Conservation (phyloP, 2,888 invertebrate species). For the Palloptera scutellata region DNA sequence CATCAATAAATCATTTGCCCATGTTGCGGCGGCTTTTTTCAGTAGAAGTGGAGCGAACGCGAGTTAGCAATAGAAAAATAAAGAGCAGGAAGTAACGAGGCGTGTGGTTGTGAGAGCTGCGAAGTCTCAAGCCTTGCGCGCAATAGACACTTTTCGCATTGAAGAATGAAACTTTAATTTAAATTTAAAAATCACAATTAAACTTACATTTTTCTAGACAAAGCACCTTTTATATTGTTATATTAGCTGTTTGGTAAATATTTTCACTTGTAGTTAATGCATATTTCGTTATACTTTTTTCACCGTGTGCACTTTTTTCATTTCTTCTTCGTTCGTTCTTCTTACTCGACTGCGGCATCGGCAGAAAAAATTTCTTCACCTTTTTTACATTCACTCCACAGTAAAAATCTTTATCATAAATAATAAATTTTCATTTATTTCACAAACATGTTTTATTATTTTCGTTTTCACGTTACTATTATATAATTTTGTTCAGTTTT, state of each 20-base stretch:
- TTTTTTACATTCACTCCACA: slow-evolving; percentile 32
- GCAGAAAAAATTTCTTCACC: slow-evolving; percentile 27
- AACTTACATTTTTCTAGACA: too few species aligned
- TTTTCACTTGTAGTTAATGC: slow-evolving; percentile 18
- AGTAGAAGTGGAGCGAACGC: slow-evolving; percentile 7
- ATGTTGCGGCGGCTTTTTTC: not conserved
- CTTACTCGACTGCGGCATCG: slow-evolving; percentile 37
- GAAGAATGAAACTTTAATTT: too few species aligned
- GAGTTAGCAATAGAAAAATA: not conserved
- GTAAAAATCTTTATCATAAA: slow-evolving; percentile 22
- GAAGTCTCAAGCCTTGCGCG: slow-evolving; percentile 14
- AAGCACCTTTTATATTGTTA: too few species aligned
- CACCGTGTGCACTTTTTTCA: slow-evolving; percentile 30
- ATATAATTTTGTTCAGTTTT: slow-evolving; percentile 12
- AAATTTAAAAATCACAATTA: too few species aligned
- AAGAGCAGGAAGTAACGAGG: not conserved
- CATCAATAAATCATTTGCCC: slow-evolving; percentile 24
- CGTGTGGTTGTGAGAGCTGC: slow-evolving; percentile 10
- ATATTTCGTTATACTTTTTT: slow-evolving; percentile 21
- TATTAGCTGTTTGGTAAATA: slow-evolving; percentile 2
- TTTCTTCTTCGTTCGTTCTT: slow-evolving; percentile 32
- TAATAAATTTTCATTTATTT: slow-evolving; percentile 2
- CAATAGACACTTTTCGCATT: not conserved
- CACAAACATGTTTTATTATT: slow-evolving; percentile 13
- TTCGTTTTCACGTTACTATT: slow-evolving; percentile 14